Conservation (phyloP, 2,797 vertebrate species). For the Poliocrania exsul region DNA sequence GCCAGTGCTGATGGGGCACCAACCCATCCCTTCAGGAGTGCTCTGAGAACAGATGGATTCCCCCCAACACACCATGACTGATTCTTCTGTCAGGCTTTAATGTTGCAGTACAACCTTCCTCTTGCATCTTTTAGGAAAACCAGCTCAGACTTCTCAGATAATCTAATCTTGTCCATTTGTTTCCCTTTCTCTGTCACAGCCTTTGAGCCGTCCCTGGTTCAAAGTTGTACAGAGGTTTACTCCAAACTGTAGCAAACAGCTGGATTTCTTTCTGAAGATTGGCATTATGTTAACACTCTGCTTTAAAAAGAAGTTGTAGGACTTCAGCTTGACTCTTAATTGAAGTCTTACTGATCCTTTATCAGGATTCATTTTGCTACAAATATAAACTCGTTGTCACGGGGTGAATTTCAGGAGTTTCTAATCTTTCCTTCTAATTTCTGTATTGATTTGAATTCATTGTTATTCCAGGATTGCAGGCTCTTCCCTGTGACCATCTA, state of each 20-base stretch:
- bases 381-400: slow-evolving; percentile 37
- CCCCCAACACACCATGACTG: not conserved
- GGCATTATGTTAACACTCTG: not conserved
- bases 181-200: not conserved
- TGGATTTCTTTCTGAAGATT: not conserved
- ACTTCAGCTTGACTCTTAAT: slow-evolving; percentile 27
- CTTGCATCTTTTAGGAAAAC: not conserved
- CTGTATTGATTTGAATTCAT: slow-evolving; percentile 69
- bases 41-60: not conserved
- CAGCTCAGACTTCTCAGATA: not conserved
- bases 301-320: slow-evolving; percentile 5
- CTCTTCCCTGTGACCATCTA: slow-evolving; percentile 34
- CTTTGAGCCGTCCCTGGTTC: not conserved
- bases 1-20: not conserved
- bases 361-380: slow-evolving; percentile 48
- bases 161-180: not conserved
- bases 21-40: not conserved
- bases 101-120: not conserved
- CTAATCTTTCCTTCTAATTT: slow-evolving; percentile 63
- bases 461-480: slow-evolving; percentile 57
- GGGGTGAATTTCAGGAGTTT: slow-evolving; percentile 60
- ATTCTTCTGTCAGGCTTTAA: not conserved
- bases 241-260: not conserved
- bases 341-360: not conserved
- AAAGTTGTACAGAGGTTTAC: not conserved